phyloP scores from a whole-genome alignment of 2,797 vertebrate genomes.

The Cynodonichthys magdalenae region DNA sequence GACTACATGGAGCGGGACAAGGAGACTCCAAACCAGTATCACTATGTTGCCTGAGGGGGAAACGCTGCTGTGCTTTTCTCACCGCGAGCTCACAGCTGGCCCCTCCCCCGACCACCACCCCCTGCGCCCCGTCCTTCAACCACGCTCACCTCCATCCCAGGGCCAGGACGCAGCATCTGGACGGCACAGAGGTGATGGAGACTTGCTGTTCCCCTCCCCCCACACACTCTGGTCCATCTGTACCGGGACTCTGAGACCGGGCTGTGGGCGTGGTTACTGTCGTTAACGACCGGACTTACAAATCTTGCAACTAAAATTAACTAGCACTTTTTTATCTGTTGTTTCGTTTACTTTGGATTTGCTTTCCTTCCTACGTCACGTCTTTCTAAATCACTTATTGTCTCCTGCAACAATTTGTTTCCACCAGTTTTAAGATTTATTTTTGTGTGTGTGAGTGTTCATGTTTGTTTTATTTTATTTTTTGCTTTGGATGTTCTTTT shows the following conservation, averaged over 20 bases:
- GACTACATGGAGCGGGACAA: constrained; percentile 97
- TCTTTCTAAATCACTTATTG: constrained; percentile 64
- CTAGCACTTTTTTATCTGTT: constrained; percentile 67
- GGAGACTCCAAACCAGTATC: constrained; percentile 95
- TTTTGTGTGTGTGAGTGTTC: constrained; percentile 1
- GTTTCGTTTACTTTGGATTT: constrained; percentile 42
- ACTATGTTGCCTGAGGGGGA: constrained; percentile 90
- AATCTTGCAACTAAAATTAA: constrained; percentile 68
- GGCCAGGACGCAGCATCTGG: constrained; percentile 50
- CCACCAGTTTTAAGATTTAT: constrained; percentile 57
- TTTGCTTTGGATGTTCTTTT: constrained; percentile 35
- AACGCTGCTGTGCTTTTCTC: constrained; percentile 50
- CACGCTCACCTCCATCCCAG: constrained; percentile 44
- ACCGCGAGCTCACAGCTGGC: constrained; percentile 59
- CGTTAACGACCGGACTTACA: constrained; percentile 58
- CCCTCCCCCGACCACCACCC: constrained; percentile 46
- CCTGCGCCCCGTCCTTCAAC: constrained; percentile 60
- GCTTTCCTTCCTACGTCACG: constrained; percentile 41
- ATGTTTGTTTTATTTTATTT: constrained; percentile 20
- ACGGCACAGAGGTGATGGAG: constrained; percentile 46
- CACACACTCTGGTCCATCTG: constrained; percentile 35
- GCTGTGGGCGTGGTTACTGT: constrained; percentile 35
- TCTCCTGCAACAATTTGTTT: constrained; percentile 66
- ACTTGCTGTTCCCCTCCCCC: constrained; percentile 48
- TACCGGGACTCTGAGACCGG: constrained; percentile 38